A percentile compares a stretch with the other conserved stretches of the same genome.
Evolutionary conservation across 2,888 invertebrate species (phyloP).

Genomic region (Mythimna loreyi): DNA sequence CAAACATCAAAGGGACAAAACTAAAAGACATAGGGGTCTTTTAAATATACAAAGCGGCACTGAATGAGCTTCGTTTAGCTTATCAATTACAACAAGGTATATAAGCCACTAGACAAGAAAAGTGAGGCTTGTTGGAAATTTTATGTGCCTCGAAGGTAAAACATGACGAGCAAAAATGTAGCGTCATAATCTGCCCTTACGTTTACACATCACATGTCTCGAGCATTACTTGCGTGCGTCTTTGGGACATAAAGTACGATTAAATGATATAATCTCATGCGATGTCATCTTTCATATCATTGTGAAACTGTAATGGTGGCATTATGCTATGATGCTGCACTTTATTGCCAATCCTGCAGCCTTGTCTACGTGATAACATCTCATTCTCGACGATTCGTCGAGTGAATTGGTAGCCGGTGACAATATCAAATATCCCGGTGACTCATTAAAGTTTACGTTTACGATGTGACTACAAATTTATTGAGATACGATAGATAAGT

Average conservation of each 20-base stretch:
- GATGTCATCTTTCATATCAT: background rate
- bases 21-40: too few species aligned
- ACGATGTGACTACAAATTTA: too few species aligned
- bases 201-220: background rate
- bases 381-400: slow-evolving; percentile 10
- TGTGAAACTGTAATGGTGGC: slow-evolving; percentile 5
- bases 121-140: background rate
- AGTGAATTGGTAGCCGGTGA: slow-evolving; percentile 29
- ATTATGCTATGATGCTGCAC: slow-evolving; percentile 27
- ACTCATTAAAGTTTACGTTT: too few species aligned
- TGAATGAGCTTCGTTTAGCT: background rate
- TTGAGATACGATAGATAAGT: background rate
- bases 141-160: too few species aligned
- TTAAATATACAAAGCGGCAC: background rate
- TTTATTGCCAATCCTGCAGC: slow-evolving; percentile 34
- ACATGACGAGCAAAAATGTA: background rate
- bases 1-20: slow-evolving; percentile 21
- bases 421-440: slow-evolving; percentile 9
- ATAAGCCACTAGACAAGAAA: background rate
- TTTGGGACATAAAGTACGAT: background rate
- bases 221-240: background rate
- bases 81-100: background rate
- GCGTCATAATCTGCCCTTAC: background rate
- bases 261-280: too few species aligned
- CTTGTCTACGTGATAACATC: slow-evolving; percentile 42